Conservation (phyloP, 1,140 invertebrate species). For the Amyelois transitella region DNA sequence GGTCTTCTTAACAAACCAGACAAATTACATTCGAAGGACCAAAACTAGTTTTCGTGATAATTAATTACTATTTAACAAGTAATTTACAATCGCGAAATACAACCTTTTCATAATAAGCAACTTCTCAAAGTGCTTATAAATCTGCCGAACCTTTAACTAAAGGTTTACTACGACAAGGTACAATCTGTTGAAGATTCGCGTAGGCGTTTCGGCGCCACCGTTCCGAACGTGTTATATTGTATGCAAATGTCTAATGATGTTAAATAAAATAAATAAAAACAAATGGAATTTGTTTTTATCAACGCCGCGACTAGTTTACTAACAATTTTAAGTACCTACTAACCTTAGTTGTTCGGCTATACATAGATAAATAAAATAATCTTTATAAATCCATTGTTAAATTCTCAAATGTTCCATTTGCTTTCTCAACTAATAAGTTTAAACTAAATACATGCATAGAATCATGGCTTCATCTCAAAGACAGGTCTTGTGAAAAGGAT, state of each 20-base stretch:
- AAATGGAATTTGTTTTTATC: conserved; percentile 45
- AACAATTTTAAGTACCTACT: conserved; percentile 24
- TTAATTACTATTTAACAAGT: conserved; percentile 24
- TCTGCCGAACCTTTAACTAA: conserved; percentile 6
- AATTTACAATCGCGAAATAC: conserved; percentile 9
- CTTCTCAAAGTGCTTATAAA: background rate
- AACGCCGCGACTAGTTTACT: conserved; percentile 32
- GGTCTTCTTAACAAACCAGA: conserved; percentile 12
- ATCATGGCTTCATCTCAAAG: no score
- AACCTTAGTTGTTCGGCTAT: no score
- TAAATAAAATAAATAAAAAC: conserved; percentile 54
- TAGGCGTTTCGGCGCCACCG: conserved; percentile 52
- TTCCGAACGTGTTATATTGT: conserved; percentile 50
- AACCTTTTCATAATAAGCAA: conserved; percentile 19
- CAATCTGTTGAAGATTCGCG: conserved; percentile 23
- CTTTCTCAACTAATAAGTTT: no score
- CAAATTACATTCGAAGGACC: conserved; percentile 1
- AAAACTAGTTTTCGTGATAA: conserved; percentile 21
- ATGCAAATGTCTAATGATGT: conserved; percentile 58
- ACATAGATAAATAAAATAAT: no score
- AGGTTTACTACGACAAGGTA: conserved; percentile 24
- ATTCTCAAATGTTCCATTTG: no score
- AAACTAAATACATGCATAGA: no score
- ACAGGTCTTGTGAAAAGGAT: no score
- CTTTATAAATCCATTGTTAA: no score